Conservation (phyloP, 2,797 vertebrate genomes). For the Ciconia nigra region DNA sequence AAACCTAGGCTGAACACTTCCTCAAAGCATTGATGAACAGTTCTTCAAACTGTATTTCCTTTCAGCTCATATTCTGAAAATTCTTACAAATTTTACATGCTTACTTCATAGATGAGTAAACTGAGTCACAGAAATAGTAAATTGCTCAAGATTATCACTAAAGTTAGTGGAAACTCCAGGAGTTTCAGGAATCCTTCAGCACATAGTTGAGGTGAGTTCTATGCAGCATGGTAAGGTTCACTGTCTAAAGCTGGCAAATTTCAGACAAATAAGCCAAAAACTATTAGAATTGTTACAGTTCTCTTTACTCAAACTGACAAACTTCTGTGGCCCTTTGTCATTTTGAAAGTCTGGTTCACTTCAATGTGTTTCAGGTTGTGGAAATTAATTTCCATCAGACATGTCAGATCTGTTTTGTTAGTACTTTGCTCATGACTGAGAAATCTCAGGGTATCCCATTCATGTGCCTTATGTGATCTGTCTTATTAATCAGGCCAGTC, state of each 20-base stretch:
- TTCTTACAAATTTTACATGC: neutral
- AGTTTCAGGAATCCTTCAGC: neutral
- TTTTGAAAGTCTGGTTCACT: neutral
- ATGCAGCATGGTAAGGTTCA: neutral
- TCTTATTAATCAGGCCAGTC: neutral
- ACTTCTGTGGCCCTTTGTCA: neutral
- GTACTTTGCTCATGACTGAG: neutral
- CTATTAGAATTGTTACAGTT: neutral
- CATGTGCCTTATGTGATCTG: neutral
- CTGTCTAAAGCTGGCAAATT: neutral
- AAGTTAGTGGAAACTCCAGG: neutral
- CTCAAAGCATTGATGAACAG: neutral
- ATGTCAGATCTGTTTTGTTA: neutral
- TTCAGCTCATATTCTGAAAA: neutral
- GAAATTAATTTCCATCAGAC: neutral
- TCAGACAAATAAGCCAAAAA: neutral
- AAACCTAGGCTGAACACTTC: neutral
- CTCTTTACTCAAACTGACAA: neutral
- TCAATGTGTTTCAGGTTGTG: neutral
- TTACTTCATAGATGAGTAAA: neutral
- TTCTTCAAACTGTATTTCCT: neutral
- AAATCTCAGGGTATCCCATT: neutral
- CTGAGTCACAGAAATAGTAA: neutral
- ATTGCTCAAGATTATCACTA: neutral
- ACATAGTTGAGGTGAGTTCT: neutral